A percentile compares a stretch with the other conserved stretches of the same genome.
Conservation (phyloP, 2,113 vertebrate species). For the Puffinus mauretanicus region DNA sequence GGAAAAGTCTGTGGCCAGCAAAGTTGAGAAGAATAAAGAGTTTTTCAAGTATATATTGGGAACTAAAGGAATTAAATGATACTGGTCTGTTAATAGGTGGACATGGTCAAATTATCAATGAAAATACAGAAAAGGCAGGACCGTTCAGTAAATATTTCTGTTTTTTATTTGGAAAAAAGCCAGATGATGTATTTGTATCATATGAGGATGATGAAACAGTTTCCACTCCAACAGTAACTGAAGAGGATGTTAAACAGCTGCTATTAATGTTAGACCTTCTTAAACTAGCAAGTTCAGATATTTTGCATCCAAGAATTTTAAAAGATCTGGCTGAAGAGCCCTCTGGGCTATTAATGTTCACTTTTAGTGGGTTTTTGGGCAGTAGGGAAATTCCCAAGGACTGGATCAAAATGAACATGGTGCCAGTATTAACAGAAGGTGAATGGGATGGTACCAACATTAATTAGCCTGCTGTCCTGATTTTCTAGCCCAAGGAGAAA, state of each 20-base stretch:
- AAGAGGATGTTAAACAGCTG: constrained; percentile 63
- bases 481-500: not conserved
- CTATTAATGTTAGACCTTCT: constrained; percentile 54
- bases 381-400: not conserved
- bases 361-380: not conserved
- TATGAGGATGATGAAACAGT: constrained; percentile 60
- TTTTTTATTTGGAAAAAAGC: constrained; percentile 9
- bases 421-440: not conserved
- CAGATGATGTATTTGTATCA: constrained; percentile 53
- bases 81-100: not conserved
- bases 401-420: not conserved
- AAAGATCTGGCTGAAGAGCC: constrained; percentile 27
- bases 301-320: constrained; percentile 44
- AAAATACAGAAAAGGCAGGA: not conserved
- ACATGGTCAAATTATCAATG: constrained; percentile 14
- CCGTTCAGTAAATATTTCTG: constrained; percentile 28
- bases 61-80: not conserved
- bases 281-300: constrained; percentile 38
- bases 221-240: constrained; percentile 54
- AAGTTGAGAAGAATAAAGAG: not conserved
- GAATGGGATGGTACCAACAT: not conserved
- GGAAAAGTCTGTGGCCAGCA: not conserved
- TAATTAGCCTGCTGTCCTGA: not conserved
- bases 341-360: not conserved
- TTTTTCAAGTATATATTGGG: not conserved